Conservation (phyloP, 2,113 vertebrate species). For the Trachemys scripta region DNA sequence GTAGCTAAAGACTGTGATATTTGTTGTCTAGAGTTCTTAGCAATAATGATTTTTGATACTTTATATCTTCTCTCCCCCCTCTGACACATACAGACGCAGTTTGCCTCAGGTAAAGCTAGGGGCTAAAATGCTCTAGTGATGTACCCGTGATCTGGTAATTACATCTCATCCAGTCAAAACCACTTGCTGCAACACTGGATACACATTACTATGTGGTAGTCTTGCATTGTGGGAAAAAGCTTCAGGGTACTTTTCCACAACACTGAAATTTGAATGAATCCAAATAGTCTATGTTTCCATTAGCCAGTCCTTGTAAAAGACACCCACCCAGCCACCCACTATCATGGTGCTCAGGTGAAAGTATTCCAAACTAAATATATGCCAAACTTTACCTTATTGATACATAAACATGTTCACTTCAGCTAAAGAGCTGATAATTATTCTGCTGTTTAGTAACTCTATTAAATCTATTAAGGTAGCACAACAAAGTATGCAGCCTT, state of each 20-base stretch:
- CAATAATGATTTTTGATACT: neutral
- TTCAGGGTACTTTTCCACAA: constrained; percentile 25
- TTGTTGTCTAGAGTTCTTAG: neutral
- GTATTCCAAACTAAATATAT: neutral
- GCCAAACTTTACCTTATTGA: constrained; percentile 33
- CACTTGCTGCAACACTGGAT: neutral
- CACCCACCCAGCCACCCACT: constrained; percentile 36
- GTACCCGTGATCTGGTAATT: neutral
- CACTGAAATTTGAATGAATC: neutral
- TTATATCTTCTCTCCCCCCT: neutral
- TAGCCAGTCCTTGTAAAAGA: constrained; percentile 3
- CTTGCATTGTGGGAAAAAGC: neutral
- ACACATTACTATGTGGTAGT: neutral
- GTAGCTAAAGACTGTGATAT: neutral
- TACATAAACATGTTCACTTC: constrained; percentile 46
- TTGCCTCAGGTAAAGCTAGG: constrained; percentile 27
- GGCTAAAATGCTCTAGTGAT: neutral
- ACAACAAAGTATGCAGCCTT: constrained; percentile 69
- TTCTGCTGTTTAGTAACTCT: constrained; percentile 66
- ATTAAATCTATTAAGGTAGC: constrained; percentile 74
- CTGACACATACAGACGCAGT: neutral
- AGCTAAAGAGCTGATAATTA: constrained; percentile 67
- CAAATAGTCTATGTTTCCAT: constrained; percentile 20
- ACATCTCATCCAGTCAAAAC: neutral
- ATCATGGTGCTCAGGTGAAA: constrained; percentile 26